Base-by-base conservation (phyloP, 1,140 invertebrate genomes). In the Pemphigus obesinymphae region DNA sequence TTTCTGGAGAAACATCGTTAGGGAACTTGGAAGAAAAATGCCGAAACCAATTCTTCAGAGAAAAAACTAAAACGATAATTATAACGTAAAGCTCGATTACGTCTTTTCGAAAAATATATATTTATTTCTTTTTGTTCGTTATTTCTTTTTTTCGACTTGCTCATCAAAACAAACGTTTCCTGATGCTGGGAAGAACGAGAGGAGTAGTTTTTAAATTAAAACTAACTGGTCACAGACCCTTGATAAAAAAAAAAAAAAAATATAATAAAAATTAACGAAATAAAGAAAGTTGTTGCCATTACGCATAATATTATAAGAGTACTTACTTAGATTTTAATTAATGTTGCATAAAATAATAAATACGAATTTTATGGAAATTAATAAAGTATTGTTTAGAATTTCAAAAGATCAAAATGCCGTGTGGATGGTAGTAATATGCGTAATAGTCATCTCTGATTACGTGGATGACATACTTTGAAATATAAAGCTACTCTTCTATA, bases 21-120 rank as follows among this genome's bases (percentile, higher is more conserved):
- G 34, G 29, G 15, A 15, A 55, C 50, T 53, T 5, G 10, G 11
- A 11, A 8, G 31, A 55, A 55, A 58, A 55, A 76, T 55, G 5
- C 11, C 17, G 73, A 76, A 55, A 76, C 73, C 50, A 45, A 76
- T 34, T 31, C 15, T 48, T 34, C 66, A n/a, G 66, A 13, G 20
- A 11, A 76, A n/a, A 7, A 76, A 34, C 6, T 20, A 76, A 76
- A 76, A 76, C 20, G 17, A 76, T 55, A 55, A 40, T 55, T 34
- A 55, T 76, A 55, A 55, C 73, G n/a, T 26, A 40, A 76, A 76
- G 34, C n/a, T 53, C 13, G 17, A n/a, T 76, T 40, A 73, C 48
- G 31, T 11, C 50, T 58, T 76, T 20, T 76, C 73, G 40, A 20
- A 17, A n/a, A 23, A 72, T 45, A 45, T 26, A 43, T 72, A 45